Percentiles rank a stretch among this genome's conserved stretches.
phyloP scores from a whole-genome alignment of 2,113 vertebrate genomes.

The Grus americana region DNA sequence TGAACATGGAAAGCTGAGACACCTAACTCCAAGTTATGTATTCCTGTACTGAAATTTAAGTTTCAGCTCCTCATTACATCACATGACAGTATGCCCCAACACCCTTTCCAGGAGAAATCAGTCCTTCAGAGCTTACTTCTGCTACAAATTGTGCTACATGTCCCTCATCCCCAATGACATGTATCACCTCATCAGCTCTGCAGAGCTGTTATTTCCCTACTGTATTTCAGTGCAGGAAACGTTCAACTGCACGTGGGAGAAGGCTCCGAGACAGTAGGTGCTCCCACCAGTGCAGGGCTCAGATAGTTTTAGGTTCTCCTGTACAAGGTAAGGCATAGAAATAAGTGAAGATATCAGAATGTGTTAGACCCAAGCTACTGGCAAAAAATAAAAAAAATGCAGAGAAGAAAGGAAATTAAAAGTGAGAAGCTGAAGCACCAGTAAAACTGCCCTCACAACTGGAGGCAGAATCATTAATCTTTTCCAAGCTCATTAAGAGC shows the following conservation, averaged over 20 bases:
- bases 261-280: not conserved
- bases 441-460: not conserved
- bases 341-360: not conserved
- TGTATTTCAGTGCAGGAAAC: not conserved
- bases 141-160: not conserved
- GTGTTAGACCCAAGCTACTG: not conserved
- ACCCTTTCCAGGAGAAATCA: not conserved
- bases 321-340: not conserved
- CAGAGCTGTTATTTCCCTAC: not conserved
- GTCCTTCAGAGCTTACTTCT: not conserved
- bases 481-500: not conserved
- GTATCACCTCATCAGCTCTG: not conserved
- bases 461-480: not conserved
- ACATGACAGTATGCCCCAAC: not conserved
- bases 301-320: not conserved
- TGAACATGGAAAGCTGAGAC: not conserved
- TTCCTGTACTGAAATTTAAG: not conserved
- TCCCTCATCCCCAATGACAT: not conserved
- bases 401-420: not conserved
- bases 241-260: not conserved
- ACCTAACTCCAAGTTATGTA: not conserved
- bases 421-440: not conserved
- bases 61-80: not conserved
- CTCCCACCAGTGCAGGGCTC: not conserved
- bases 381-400: fast-evolving